A percentile compares a stretch with the other conserved stretches of the same genome.
Evolutionary conservation across 2,113 vertebrate species (phyloP).

Genomic region (Crotalus helleri): DNA sequence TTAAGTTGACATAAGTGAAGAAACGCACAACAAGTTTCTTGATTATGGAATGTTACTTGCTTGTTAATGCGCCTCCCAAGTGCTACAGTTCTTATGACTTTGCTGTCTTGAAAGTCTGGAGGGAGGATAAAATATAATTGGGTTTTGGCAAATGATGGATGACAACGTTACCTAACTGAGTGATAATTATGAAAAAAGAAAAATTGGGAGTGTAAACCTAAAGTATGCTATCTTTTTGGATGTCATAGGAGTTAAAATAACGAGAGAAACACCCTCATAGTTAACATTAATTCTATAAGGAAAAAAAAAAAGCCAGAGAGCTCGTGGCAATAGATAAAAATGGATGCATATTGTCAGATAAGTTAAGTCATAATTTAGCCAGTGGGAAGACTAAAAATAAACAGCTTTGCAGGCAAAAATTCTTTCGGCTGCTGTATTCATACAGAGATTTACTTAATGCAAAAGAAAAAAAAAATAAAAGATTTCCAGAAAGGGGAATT

Average conservation of each 20-base stretch:
- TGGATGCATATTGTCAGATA: conserved; percentile 7
- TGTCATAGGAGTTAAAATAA: fast-evolving
- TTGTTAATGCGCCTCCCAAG: neutral
- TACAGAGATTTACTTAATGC: neutral
- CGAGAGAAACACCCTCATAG: neutral
- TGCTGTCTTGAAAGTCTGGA: neutral
- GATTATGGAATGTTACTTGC: neutral
- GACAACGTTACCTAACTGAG: neutral
- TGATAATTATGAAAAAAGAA: neutral
- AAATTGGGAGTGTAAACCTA: neutral
- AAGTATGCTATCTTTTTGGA: neutral
- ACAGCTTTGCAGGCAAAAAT: neutral
- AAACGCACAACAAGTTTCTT: neutral
- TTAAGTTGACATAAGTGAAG: neutral
- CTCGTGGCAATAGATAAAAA: neutral
- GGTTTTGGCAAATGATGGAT: neutral
- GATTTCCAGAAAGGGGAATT: neutral
- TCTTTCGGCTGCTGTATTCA: neutral
- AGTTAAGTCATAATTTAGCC: neutral
- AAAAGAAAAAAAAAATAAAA: neutral
- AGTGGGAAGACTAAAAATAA: conserved; percentile 19
- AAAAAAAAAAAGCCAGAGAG: neutral
- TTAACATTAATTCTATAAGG: neutral
- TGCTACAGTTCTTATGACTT: neutral
- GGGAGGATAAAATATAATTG: neutral